phyloP scores from a whole-genome alignment of 1,140 invertebrate genomes.

The Arctopsyche grandis region DNA sequence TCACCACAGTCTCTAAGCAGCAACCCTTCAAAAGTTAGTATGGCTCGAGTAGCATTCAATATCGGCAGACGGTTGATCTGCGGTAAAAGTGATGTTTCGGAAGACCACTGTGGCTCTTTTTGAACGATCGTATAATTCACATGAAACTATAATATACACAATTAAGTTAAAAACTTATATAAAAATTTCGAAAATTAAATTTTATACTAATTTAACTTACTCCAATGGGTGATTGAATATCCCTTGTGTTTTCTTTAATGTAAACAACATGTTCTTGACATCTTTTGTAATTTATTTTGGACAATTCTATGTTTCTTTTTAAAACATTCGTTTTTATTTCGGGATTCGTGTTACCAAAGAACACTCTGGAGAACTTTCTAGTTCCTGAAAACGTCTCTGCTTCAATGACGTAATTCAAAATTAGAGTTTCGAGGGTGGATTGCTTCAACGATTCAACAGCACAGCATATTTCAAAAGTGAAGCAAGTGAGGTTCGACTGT shows the following conservation, averaged over 20 bases:
- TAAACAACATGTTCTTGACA: conserved; percentile 82
- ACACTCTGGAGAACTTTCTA: conserved; percentile 86
- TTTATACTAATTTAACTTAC: conserved; percentile 59
- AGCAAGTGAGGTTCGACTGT: conserved; percentile 79
- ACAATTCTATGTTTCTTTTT: conserved; percentile 68
- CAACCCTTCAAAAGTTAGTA: conserved; percentile 81
- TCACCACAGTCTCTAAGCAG: conserved; percentile 94
- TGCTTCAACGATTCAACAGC: conserved; percentile 75
- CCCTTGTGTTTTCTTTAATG: conserved; percentile 84
- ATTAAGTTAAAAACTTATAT: conserved; percentile 1
- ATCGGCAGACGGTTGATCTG: conserved; percentile 82
- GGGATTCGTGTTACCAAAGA: conserved; percentile 70
- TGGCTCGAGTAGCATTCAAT: conserved; percentile 83
- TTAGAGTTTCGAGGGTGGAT: conserved; percentile 65
- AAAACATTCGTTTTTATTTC: conserved; percentile 68
- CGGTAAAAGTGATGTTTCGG: conserved; percentile 71
- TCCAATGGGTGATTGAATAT: conserved; percentile 86
- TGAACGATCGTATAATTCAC: conserved; percentile 86
- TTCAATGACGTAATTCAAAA: conserved; percentile 81
- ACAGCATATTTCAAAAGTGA: conserved; percentile 89
- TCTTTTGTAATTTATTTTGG: conserved; percentile 66
- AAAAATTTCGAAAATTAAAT: background rate
- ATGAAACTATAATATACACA: conserved; percentile 70
- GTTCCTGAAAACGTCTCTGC: conserved; percentile 81
- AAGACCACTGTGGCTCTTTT: conserved; percentile 69